Conservation (phyloP, 2,113 vertebrate species). For the Thinocorus orbignyianus region DNA sequence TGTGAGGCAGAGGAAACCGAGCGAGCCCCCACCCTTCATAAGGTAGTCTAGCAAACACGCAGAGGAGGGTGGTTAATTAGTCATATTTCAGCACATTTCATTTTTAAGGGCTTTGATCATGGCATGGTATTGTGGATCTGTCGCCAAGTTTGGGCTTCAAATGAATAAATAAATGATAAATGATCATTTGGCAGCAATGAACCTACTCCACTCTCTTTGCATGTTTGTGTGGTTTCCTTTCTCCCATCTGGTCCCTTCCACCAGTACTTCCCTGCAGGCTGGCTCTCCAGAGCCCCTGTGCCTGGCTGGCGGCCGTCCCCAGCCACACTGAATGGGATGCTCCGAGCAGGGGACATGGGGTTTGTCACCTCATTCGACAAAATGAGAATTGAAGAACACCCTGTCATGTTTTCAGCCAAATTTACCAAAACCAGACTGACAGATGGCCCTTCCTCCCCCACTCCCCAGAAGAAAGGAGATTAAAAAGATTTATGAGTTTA, state of each 20-base stretch:
- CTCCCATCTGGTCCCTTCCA: constrained; percentile 33
- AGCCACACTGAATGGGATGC: neutral
- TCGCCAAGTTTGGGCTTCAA: constrained; percentile 31
- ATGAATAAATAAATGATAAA: constrained; percentile 47
- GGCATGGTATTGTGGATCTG: neutral
- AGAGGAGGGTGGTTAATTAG: neutral
- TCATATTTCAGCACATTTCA: neutral
- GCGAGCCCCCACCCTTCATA: neutral
- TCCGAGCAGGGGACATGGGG: rapidly evolving
- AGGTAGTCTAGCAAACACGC: neutral
- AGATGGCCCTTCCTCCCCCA: too few relatives aligned
- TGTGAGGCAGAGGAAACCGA: neutral
- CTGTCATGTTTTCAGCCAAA: neutral
- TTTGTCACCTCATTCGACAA: rapidly evolving
- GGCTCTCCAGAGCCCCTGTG: neutral
- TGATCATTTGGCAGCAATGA: neutral
- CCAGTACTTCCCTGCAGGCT: neutral
- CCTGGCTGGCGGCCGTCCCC: neutral
- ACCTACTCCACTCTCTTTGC: neutral
- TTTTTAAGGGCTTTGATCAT: neutral
- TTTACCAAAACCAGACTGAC: too few relatives aligned
- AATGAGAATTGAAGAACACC: neutral
- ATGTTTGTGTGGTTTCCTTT: neutral
- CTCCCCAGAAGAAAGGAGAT: too few relatives aligned
- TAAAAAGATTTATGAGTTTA: too few relatives aligned